A percentile compares a stretch with the other conserved stretches of the same genome.
Evolutionary conservation across 2,797 vertebrate genomes (phyloP).

Genomic region (Anguilla megastoma): DNA sequence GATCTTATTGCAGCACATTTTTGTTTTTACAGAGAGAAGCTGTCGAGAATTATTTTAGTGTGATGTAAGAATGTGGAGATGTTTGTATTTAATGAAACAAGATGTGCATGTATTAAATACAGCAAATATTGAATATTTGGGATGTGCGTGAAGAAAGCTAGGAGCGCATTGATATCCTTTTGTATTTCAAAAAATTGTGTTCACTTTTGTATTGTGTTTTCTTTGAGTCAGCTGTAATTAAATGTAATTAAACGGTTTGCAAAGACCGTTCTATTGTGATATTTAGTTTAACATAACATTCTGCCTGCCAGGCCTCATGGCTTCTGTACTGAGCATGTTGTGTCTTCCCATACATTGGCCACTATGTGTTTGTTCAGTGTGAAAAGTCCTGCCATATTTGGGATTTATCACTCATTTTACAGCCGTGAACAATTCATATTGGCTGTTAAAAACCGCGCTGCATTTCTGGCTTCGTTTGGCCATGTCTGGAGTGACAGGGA

Average conservation of each 20-base stretch:
- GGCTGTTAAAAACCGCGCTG: neutral
- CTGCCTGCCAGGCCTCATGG: neutral
- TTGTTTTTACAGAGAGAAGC: neutral
- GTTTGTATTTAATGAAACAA: neutral
- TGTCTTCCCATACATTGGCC: neutral
- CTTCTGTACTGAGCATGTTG: neutral
- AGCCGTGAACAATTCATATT: neutral
- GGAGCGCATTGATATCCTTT: neutral
- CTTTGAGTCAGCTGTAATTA: slow-evolving; percentile 1
- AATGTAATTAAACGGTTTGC: neutral
- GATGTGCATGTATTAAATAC: neutral
- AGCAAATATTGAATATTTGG: neutral
- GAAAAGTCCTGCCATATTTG: neutral
- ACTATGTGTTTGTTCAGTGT: neutral
- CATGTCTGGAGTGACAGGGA: neutral
- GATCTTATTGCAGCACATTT: neutral
- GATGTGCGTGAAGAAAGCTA: neutral
- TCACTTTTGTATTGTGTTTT: neutral
- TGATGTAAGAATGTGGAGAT: neutral
- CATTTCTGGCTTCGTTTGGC: slow-evolving; percentile 9
- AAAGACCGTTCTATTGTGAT: neutral
- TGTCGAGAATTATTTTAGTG: neutral
- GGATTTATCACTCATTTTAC: slow-evolving; percentile 16
- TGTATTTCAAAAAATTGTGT: neutral
- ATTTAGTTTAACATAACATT: neutral